phyloP scores from a whole-genome alignment of 2,113 vertebrate genomes.

The Oreotrochilus melanogaster region DNA sequence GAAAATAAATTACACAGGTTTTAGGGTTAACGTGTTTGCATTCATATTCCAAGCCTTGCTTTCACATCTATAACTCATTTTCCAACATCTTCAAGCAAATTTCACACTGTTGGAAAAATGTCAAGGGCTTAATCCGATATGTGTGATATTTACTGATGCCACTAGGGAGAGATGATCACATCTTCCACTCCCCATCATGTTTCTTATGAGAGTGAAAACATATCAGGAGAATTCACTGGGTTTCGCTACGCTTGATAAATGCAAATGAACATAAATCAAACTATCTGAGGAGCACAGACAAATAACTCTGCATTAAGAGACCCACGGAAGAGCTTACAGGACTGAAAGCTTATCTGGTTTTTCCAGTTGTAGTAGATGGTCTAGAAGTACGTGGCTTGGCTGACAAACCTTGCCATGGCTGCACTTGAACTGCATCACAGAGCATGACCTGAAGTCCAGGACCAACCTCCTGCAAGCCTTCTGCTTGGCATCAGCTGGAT shows the following conservation, averaged over 20 bases:
- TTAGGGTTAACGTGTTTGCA: constrained; percentile 22
- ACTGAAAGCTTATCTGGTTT: neutral
- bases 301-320: neutral
- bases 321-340: neutral
- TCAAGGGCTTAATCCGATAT: constrained; percentile 64
- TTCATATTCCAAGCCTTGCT: constrained; percentile 43
- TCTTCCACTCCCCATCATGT: constrained; percentile 28
- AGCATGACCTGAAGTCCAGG: neutral
- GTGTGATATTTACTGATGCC: constrained; percentile 68
- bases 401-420: neutral
- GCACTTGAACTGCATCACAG: neutral
- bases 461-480: neutral
- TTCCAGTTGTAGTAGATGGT: neutral
- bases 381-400: neutral
- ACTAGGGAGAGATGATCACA: constrained; percentile 36
- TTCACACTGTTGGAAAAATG: constrained; percentile 62
- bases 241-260: neutral
- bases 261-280: constrained; percentile 37
- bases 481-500: neutral
- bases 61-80: constrained; percentile 65
- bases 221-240: neutral
- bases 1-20: neutral
- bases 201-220: constrained; percentile 27
- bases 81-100: constrained; percentile 57
- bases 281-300: constrained; percentile 8